Percentiles rank a stretch among this genome's conserved stretches.
Conservation (phyloP, 2,113 vertebrate species). For the Choloepus hoffmanni region DNA sequence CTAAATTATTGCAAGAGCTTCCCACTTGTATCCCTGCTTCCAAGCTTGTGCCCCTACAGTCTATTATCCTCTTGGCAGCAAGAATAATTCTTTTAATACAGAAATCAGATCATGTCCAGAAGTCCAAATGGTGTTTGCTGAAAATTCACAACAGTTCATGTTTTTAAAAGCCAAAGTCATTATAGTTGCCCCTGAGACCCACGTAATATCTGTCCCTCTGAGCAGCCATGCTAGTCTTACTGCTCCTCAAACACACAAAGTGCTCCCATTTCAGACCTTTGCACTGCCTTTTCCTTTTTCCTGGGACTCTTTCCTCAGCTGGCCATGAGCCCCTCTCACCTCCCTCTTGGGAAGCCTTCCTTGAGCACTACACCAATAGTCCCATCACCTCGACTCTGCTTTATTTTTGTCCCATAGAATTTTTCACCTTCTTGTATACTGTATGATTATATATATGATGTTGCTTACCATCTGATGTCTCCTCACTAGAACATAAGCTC, state of each 20-base stretch:
- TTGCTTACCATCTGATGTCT: not conserved
- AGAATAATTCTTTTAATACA: not conserved
- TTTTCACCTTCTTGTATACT: not conserved
- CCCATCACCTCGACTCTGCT: not conserved
- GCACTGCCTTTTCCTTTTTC: not conserved
- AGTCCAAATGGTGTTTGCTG: not conserved
- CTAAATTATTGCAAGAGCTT: not conserved
- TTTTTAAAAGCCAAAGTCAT: slow-evolving; percentile 29
- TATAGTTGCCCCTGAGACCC: not conserved
- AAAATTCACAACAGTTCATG: slow-evolving; percentile 22
- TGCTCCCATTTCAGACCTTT: not conserved
- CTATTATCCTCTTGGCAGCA: not conserved
- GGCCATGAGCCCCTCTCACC: not conserved
- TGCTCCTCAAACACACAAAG: not conserved
- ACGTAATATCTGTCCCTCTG: not conserved
- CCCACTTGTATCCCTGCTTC: not conserved
- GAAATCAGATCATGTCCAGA: not conserved
- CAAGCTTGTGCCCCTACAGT: not conserved
- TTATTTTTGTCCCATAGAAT: not conserved
- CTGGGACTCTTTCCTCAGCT: not conserved
- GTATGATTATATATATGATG: not conserved
- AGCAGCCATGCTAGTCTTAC: not conserved
- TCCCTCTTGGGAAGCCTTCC: not conserved
- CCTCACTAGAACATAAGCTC: not conserved
- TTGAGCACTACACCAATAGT: not conserved